Percentiles rank a stretch among this genome's conserved stretches.
These are phyloP conservation scores for Ochropleura leucogaster DNA, from an alignment of 2,888 invertebrate species.

Conservation along the genomic window DNA sequence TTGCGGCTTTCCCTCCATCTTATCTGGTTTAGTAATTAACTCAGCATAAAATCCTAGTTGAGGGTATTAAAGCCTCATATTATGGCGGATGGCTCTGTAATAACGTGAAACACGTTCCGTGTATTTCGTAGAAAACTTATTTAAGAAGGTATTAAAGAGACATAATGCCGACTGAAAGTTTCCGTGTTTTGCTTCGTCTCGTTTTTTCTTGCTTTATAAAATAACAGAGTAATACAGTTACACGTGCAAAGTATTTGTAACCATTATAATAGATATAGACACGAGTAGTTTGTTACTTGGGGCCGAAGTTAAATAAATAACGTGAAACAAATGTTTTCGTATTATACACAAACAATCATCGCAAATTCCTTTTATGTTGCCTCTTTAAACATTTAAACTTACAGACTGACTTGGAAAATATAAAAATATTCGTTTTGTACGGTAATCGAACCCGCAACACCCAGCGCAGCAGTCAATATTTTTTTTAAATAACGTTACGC, in stretches of 20 bases:
- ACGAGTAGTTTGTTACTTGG: background rate
- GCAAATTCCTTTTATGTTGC: background rate
- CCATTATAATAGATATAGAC: background rate
- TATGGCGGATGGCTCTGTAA: background rate
- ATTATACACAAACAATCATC: background rate
- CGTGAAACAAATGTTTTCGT: background rate
- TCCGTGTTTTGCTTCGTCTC: background rate
- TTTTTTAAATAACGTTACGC: too few relatives aligned
- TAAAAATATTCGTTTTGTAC: too few relatives aligned
- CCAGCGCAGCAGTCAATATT: too few relatives aligned
- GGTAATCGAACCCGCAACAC: too few relatives aligned
- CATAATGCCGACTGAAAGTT: background rate
- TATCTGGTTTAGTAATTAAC: conserved; percentile 34
- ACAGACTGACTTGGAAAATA: too few relatives aligned
- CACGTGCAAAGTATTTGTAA: conserved; percentile 13
- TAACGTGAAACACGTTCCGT: background rate
- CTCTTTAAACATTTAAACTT: too few relatives aligned
- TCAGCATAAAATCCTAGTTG: background rate
- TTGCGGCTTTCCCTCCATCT: background rate
- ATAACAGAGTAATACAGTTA: background rate
- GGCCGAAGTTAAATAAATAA: background rate
- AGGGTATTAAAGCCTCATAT: background rate
- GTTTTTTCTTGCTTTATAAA: background rate
- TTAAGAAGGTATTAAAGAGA: background rate
- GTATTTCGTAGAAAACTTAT: background rate